Evolutionary conservation across 1,140 invertebrate genomes (phyloP), one percentile per base, ranked within the genome.

Genomic region (Eupeodes corollae): DNA sequence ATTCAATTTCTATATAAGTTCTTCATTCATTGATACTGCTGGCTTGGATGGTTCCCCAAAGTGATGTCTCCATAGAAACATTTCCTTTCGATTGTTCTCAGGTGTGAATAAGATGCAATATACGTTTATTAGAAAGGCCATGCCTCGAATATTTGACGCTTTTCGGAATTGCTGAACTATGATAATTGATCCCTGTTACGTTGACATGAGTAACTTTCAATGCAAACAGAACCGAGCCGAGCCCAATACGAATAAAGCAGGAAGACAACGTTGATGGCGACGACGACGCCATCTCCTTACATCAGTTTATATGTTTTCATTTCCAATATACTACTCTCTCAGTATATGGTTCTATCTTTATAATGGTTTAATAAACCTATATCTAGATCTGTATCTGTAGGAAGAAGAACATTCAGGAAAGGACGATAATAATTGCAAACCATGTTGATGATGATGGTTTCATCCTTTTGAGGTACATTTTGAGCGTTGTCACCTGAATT

Each of bases 131-230:
- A 55, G 46, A 46, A 41, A 47, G 46, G 46, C 32, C 46, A 47
- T 47, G 21, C 45, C 19, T 37, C 13, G 18, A 14, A 39, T 31
- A 41, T 34, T 40, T 37, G 37, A 35, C 33, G 15, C n/a, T 31
- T 26, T 63, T 63, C 56, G 53, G 44, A 59, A 19, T 46, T 41
- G 55, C 53, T 61, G 61, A 63, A 63, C 61, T 58, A 56, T 52
- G 61, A 55, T 63, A 63, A 63, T 63, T 63, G 61, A 63, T 61
- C 58, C 61, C 58, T 56, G 61, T 63, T 63, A 63, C 56, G 56
- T 63, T 49, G 45, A 63, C 51, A 59, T 60, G 61, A 63, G 56
- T 59, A 58, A 61, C 52, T 61, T 58, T 63, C 43, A 63, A 63
- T 63, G 58, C 51, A 53, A n/a, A 44, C 26, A 58, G 57, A 53